These are phyloP conservation scores for Pedetes capensis DNA, from an alignment of 2,113 vertebrate genomes.

Conservation along the genomic window DNA sequence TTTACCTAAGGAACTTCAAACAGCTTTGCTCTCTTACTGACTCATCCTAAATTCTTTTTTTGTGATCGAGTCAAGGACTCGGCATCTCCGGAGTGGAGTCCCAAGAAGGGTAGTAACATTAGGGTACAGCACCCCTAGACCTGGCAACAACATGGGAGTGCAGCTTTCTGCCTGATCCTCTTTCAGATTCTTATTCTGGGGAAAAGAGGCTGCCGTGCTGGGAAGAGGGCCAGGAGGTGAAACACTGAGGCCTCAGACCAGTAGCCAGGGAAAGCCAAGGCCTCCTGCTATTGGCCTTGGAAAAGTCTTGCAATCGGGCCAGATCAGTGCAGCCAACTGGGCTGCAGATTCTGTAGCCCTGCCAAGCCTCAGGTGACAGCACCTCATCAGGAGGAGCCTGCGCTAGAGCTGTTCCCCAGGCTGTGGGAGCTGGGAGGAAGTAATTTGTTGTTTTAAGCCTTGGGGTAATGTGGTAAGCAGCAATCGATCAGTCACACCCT, in stretches of 20 bases:
- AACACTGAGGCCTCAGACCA: neutral
- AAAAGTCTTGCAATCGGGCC: neutral
- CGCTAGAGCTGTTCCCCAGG: neutral
- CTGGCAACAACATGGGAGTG: accelerated
- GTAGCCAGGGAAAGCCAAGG: neutral
- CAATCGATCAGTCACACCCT: neutral
- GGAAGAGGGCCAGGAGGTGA: neutral
- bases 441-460: neutral
- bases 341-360: neutral
- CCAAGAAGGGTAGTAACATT: too few species aligned
- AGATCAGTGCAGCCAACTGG: neutral
- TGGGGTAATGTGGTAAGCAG: neutral
- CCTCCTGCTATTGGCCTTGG: neutral
- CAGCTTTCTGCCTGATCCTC: neutral
- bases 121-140: too few species aligned
- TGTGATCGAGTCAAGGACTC: too few species aligned
- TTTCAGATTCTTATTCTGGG: neutral
- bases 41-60: too few species aligned
- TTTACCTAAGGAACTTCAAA: too few species aligned
- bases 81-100: too few species aligned
- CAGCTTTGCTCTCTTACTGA: too few species aligned
- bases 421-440: neutral
- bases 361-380: neutral
- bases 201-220: neutral
- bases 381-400: accelerated